A percentile compares a stretch with the other conserved stretches of the same genome.
phyloP scores from a whole-genome alignment of 2,113 vertebrate species.

The Carassius carassius region DNA sequence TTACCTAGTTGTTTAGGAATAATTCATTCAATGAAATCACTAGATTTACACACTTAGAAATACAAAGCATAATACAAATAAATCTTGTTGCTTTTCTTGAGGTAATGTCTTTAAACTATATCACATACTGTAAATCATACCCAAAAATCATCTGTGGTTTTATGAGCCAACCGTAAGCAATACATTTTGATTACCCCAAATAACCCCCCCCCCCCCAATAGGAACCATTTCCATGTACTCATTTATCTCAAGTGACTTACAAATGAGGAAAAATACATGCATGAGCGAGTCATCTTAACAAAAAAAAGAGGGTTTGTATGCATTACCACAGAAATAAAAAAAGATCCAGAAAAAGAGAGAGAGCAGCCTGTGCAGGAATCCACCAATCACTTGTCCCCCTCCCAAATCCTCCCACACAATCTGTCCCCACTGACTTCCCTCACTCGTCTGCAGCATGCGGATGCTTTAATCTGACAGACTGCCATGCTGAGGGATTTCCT shows the following conservation, averaged over 20 bases:
- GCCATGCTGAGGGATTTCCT: too few species aligned
- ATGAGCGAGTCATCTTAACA: too few species aligned
- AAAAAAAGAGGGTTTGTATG: too few species aligned
- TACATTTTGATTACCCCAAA: neutral
- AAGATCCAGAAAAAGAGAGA: too few species aligned
- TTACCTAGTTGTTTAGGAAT: neutral
- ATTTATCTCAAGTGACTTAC: conserved; percentile 21
- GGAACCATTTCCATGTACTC: neutral
- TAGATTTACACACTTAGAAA: neutral
- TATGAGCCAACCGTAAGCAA: neutral
- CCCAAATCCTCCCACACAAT: too few species aligned
- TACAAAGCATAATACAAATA: neutral
- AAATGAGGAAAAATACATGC: neutral
- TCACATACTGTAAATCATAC: neutral
- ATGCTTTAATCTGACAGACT: too few species aligned
- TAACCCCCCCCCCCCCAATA: neutral
- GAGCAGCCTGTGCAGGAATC: too few species aligned
- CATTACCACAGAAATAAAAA: too few species aligned
- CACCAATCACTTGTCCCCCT: too few species aligned
- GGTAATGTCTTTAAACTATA: neutral
- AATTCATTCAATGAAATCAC: neutral
- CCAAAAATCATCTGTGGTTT: neutral
- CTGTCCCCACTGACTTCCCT: too few species aligned
- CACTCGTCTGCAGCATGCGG: too few species aligned
- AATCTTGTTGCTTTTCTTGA: neutral